Conservation (phyloP, 92 coral and sea anemone species). For the Epizoanthus illoricatus region DNA sequence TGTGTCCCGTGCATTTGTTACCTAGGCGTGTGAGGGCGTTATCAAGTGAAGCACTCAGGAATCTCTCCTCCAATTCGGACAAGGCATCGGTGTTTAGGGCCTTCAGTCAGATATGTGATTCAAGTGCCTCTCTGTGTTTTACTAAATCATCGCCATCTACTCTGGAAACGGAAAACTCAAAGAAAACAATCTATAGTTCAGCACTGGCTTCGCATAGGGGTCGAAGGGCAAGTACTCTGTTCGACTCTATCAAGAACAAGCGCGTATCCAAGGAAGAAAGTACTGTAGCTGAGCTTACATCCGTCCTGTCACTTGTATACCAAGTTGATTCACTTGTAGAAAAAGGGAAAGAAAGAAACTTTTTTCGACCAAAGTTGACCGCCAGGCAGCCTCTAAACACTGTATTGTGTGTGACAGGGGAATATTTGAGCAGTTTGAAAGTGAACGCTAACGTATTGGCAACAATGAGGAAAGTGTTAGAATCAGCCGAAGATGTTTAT, state of each 20-base stretch:
- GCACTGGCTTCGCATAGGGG: background rate
- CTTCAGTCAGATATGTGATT: constrained; percentile 46
- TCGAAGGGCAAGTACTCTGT: background rate
- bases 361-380: background rate
- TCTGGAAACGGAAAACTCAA: background rate
- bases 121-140: background rate
- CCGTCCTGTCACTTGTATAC: constrained; percentile 47
- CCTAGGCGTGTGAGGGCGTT: constrained; percentile 66
- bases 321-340: constrained; percentile 60
- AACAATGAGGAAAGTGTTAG: constrained; percentile 59
- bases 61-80: constrained; percentile 59
- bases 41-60: constrained; percentile 66
- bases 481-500: background rate
- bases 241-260: background rate
- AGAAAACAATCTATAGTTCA: background rate
- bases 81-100: constrained; percentile 55
- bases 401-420: background rate
- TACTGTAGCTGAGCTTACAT: constrained; percentile 53
- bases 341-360: constrained; percentile 59
- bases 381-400: background rate
- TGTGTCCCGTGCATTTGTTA: background rate
- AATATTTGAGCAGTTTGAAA: constrained; percentile 62
- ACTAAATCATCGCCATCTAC: background rate
- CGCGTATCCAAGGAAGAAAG: constrained; percentile 43
- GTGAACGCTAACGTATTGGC: constrained; percentile 61